A percentile compares a stretch with the other conserved stretches of the same genome.
Evolutionary conservation across 35 echinoderm and acorn worm species (phyloP).

Genomic region (Apostichopus californicus): DNA sequence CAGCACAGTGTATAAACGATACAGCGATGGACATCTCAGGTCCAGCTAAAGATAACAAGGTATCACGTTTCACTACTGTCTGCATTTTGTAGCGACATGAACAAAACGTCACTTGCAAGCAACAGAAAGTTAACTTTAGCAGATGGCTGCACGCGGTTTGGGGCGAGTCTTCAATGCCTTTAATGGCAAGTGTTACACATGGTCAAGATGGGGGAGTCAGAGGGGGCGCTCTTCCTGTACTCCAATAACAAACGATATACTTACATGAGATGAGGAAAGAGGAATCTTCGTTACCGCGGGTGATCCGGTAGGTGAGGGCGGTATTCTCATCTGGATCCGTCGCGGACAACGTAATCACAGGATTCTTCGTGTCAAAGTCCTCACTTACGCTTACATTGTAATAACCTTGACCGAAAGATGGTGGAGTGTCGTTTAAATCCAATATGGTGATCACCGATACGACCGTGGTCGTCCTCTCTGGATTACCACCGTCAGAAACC

Average conservation of each 20-base stretch:
- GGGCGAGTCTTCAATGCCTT: no score
- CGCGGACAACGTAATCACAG: slow-evolving; percentile 58
- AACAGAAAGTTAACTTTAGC: no score
- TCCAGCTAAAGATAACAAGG: no score
- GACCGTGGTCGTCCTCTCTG: slow-evolving; percentile 35
- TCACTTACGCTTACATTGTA: slow-evolving; percentile 52
- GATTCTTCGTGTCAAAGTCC: slow-evolving; percentile 22
- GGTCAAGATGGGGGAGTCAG: no score
- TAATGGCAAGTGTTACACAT: no score
- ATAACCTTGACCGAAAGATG: slow-evolving; percentile 26
- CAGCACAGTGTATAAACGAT: no score
- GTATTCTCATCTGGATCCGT: slow-evolving; percentile 65
- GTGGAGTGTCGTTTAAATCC: slow-evolving; percentile 83
- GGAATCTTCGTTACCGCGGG: slow-evolving; percentile 62
- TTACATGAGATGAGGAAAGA: slow-evolving; percentile 76
- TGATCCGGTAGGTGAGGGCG: slow-evolving; percentile 63
- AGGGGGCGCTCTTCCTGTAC: neutral
- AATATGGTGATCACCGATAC: slow-evolving; percentile 63
- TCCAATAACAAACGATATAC: neutral
- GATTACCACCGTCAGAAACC: slow-evolving; percentile 83
- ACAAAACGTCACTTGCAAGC: no score
- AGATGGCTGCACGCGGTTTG: no score
- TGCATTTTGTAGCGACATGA: no score
- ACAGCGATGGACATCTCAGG: no score
- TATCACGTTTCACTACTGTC: no score